Conservation (phyloP, 2,888 invertebrate species). For the Acrobasis consociella region DNA sequence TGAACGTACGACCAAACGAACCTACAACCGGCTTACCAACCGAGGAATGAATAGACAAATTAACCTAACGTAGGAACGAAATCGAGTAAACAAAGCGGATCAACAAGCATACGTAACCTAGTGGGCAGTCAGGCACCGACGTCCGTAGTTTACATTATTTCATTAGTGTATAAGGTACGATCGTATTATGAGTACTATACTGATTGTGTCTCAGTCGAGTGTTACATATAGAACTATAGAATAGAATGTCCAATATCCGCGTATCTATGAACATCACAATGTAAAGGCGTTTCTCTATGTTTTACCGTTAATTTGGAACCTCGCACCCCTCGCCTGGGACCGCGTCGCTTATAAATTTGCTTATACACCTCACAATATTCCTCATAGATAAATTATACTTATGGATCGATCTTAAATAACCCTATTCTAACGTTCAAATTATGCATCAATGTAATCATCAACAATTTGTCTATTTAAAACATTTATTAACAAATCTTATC, state of each 20-base stretch:
- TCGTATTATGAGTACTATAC: constrained; percentile 54
- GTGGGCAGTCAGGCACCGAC: constrained; percentile 68
- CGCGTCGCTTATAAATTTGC: constrained; percentile 72
- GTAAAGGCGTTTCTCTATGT: constrained; percentile 71
- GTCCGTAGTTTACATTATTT: constrained; percentile 59
- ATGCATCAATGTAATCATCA: constrained; percentile 74
- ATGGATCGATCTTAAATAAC: constrained; percentile 82
- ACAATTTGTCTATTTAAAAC: constrained; percentile 77
- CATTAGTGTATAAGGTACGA: constrained; percentile 63
- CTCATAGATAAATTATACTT: constrained; percentile 81
- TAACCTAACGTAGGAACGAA: constrained; percentile 78
- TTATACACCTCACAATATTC: constrained; percentile 71
- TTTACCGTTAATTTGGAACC: constrained; percentile 70
- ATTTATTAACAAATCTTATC: constrained; percentile 73
- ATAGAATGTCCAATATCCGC: constrained; percentile 71
- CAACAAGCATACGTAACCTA: constrained; percentile 66
- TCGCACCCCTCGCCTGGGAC: constrained; percentile 73
- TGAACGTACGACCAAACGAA: constrained; percentile 49
- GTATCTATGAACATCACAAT: constrained; percentile 78
- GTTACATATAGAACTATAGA: constrained; percentile 70
- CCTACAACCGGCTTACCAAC: constrained; percentile 40
- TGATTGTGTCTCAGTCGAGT: constrained; percentile 69
- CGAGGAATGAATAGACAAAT: constrained; percentile 75
- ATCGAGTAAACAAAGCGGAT: constrained; percentile 54
- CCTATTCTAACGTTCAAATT: constrained; percentile 81